A percentile compares a stretch with the other conserved stretches of the same genome.
These are phyloP conservation scores for Pseudorhombus dupliciocellatus DNA, from an alignment of 2,113 vertebrate genomes.

Conservation along the genomic window DNA sequence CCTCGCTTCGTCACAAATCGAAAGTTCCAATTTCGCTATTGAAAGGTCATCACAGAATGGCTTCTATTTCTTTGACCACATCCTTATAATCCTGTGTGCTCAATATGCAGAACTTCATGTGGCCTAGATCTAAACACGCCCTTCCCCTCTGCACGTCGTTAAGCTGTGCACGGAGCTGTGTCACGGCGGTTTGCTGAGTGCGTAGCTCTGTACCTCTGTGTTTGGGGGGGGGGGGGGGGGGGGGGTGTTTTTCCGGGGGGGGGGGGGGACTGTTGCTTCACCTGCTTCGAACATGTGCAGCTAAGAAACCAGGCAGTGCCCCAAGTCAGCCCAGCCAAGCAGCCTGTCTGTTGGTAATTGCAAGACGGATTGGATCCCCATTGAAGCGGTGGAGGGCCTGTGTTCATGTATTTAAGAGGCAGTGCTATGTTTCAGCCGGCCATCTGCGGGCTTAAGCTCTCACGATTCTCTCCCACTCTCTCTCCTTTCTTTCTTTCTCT, in stretches of 20 bases:
- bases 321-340: constrained; percentile 53
- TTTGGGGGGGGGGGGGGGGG: background rate
- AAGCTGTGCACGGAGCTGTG: constrained; percentile 43
- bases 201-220: background rate
- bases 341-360: constrained; percentile 50
- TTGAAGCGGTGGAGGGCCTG: constrained; percentile 59
- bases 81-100: constrained; percentile 17
- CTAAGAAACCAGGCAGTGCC: constrained; percentile 42
- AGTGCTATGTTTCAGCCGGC: constrained; percentile 64
- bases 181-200: constrained; percentile 26
- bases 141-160: constrained; percentile 40
- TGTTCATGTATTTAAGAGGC: constrained; percentile 67
- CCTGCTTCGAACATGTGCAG: constrained; percentile 19
- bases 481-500: constrained; percentile 40
- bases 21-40: background rate
- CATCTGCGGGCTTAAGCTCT: constrained; percentile 67
- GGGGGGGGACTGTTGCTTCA: constrained; percentile 51
- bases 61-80: constrained; percentile 12
- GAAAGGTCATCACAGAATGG: background rate
- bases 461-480: constrained; percentile 54
- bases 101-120: constrained; percentile 44
- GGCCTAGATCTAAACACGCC: constrained; percentile 44
- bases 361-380: constrained; percentile 57
- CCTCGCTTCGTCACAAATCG: no score
- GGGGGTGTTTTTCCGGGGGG: constrained; percentile 19